Evolutionary conservation across 2,888 invertebrate genomes (phyloP).

Genomic region (Amiota communis): DNA sequence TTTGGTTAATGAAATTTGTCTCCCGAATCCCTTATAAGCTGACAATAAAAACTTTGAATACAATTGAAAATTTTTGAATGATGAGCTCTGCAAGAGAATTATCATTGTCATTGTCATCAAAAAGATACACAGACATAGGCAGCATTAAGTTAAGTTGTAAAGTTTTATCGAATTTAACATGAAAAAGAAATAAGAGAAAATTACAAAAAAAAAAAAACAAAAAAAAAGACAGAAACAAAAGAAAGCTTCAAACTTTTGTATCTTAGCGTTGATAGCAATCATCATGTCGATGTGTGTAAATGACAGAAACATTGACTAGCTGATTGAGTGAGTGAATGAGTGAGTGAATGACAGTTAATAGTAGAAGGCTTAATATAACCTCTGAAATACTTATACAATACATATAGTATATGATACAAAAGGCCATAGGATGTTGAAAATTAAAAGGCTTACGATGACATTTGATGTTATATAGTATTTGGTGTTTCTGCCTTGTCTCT

Average conservation of each 20-base stretch:
- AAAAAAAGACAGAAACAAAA: neutral
- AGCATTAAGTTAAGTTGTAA: too few species aligned
- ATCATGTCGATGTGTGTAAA: neutral
- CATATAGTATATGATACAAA: neutral
- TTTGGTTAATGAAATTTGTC: too few species aligned
- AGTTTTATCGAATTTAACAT: too few species aligned
- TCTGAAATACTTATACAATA: neutral
- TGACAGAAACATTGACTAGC: neutral
- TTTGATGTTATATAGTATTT: slow-evolving; percentile 18
- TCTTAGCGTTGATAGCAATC: neutral
- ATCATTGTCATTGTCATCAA: too few species aligned
- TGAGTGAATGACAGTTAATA: neutral
- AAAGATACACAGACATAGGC: too few species aligned
- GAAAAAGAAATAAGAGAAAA: too few species aligned
- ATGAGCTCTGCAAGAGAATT: too few species aligned
- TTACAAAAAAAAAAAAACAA: too few species aligned
- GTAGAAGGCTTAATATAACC: neutral
- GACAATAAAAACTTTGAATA: too few species aligned
- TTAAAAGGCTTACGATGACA: slow-evolving; percentile 25
- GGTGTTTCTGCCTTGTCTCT: neutral
- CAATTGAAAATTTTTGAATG: too few species aligned
- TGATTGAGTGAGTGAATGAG: neutral
- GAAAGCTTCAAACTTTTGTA: neutral
- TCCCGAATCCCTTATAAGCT: too few species aligned
- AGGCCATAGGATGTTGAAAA: neutral